Percentiles rank a stretch among this genome's conserved stretches.
Conservation (phyloP, 2,888 invertebrate species). For the Drosophila niveifrons region DNA sequence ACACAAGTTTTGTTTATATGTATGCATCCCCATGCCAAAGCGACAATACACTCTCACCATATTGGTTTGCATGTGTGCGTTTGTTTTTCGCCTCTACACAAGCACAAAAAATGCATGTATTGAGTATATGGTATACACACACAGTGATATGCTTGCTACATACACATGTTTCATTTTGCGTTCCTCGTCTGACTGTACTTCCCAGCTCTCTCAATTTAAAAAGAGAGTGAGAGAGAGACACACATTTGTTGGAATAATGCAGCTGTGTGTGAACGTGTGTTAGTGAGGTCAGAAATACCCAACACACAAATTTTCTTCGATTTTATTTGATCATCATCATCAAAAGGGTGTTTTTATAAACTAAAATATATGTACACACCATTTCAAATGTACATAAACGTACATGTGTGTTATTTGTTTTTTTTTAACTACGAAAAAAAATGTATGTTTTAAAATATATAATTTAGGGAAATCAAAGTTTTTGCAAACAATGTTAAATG, state of each 20-base stretch:
- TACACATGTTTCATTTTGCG: conserved; percentile 77
- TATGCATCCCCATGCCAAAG: conserved; percentile 42
- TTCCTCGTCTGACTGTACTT: conserved; percentile 77
- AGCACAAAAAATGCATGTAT: conserved; percentile 61
- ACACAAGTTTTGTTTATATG: conserved; percentile 19
- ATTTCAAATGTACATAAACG: neutral
- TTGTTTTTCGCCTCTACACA: conserved; percentile 63
- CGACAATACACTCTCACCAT: conserved; percentile 47
- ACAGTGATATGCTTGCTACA: conserved; percentile 56
- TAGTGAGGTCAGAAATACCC: conserved; percentile 72
- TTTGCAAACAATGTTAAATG: too few species aligned
- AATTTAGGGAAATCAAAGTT: too few species aligned
- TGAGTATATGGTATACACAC: conserved; percentile 58
- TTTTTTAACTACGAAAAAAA: too few species aligned
- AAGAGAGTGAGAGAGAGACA: conserved; percentile 48
- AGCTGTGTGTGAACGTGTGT: conserved; percentile 67
- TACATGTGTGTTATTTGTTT: too few species aligned
- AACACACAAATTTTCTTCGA: conserved; percentile 59
- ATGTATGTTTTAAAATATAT: too few species aligned
- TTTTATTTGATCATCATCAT: conserved; percentile 45
- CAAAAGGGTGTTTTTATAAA: conserved; percentile 47
- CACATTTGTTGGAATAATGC: conserved; percentile 63
- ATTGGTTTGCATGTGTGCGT: conserved; percentile 39
- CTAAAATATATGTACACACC: conserved; percentile 7
- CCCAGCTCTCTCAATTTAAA: conserved; percentile 62